phyloP scores from a whole-genome alignment of 2,888 invertebrate species.

The Dynastes tityus region DNA sequence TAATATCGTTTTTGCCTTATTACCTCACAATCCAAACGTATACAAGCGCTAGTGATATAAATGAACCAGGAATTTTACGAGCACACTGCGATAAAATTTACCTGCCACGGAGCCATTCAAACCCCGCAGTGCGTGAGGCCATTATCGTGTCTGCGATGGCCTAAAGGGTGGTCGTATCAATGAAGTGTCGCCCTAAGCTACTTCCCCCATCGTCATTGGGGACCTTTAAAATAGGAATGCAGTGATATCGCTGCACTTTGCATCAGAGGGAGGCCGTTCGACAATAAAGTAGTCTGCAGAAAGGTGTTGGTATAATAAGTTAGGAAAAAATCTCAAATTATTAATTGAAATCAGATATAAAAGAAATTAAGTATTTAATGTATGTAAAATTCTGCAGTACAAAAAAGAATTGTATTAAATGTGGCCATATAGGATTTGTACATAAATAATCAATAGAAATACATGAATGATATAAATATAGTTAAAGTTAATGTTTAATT shows the following conservation, averaged over 20 bases:
- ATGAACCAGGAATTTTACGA: conserved; percentile 22
- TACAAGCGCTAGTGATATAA: conserved; percentile 9
- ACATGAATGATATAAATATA: too few species aligned
- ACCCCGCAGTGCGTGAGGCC: conserved; percentile 34
- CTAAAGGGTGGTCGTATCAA: conserved; percentile 17
- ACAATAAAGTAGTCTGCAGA: background rate
- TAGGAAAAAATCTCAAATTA: background rate
- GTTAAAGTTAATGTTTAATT: too few species aligned
- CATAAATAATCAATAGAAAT: too few species aligned
- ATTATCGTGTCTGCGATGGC: conserved; percentile 39
- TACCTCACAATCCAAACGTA: background rate
- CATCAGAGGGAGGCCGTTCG: background rate
- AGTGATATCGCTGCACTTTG: conserved; percentile 38
- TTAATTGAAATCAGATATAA: too few species aligned
- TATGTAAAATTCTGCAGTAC: too few species aligned
- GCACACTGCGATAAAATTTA: conserved; percentile 20
- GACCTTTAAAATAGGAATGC: conserved; percentile 40
- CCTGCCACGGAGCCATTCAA: conserved; percentile 23
- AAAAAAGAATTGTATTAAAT: too few species aligned
- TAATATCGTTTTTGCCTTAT: too few species aligned
- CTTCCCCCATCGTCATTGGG: conserved; percentile 22
- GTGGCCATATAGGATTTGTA: too few species aligned
- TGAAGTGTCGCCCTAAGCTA: conserved; percentile 38
- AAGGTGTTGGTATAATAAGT: conserved; percentile 7
- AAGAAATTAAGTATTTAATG: too few species aligned